Evolutionary conservation across 2,113 vertebrate genomes (phyloP).

Genomic region (Anoura caudifer): DNA sequence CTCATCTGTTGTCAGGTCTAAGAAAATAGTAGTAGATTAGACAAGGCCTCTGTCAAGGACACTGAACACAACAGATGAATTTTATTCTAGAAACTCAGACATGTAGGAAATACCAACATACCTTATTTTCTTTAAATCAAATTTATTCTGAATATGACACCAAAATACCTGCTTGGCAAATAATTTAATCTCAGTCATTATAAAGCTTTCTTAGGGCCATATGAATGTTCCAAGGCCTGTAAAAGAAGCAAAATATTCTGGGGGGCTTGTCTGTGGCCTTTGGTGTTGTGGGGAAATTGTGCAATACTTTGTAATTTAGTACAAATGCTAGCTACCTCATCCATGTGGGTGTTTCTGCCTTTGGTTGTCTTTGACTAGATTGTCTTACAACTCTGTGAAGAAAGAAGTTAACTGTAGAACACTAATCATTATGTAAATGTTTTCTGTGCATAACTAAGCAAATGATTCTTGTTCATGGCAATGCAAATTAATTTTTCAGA

Average conservation of each 20-base stretch:
- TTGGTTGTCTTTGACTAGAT: background rate
- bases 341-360: background rate
- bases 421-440: background rate
- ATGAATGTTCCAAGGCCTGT: background rate
- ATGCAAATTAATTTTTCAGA: background rate
- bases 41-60: background rate
- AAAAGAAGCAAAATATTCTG: background rate
- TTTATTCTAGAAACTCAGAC: background rate
- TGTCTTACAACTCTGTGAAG: background rate
- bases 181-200: background rate
- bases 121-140: background rate
- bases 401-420: background rate
- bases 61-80: background rate
- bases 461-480: background rate
- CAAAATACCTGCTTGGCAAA: background rate
- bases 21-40: background rate
- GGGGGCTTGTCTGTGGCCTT: background rate
- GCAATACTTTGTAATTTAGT: background rate
- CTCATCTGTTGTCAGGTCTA: background rate
- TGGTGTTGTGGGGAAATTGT: background rate
- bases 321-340: background rate
- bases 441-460: background rate
- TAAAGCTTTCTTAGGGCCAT: background rate
- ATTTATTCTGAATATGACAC: slow-evolving; percentile 12
- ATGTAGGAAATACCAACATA: background rate